Conservation (phyloP, 2,888 invertebrate genomes). For the Nemurella pictetii region DNA sequence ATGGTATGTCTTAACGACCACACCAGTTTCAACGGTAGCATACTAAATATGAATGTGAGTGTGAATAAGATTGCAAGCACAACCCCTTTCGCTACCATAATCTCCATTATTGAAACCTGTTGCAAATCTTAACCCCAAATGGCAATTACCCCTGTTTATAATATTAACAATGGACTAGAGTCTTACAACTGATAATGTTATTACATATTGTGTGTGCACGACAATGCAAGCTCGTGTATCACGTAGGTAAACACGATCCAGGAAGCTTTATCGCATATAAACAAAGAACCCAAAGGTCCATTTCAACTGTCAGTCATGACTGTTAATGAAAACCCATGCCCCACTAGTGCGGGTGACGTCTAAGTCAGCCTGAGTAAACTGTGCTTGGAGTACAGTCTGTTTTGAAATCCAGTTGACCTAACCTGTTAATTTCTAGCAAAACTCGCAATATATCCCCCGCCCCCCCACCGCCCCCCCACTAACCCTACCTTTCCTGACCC, state of each 20-base stretch:
- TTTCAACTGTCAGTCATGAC: too few relatives aligned
- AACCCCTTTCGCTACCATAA: slow-evolving; percentile 48
- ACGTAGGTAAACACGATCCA: neutral
- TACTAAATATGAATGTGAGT: slow-evolving; percentile 50
- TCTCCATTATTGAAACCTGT: slow-evolving; percentile 42
- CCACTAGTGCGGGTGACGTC: too few relatives aligned
- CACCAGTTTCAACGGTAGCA: slow-evolving; percentile 51
- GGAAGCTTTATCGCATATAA: neutral
- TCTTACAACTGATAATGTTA: neutral
- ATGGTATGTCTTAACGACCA: slow-evolving; percentile 43
- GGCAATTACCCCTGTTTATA: neutral
- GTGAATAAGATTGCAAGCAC: slow-evolving; percentile 49
- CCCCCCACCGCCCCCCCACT: too few relatives aligned
- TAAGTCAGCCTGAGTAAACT: too few relatives aligned
- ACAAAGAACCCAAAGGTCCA: neutral
- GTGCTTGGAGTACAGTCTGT: too few relatives aligned
- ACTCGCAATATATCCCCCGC: too few relatives aligned
- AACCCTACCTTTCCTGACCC: too few relatives aligned
- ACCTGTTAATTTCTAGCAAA: too few relatives aligned
- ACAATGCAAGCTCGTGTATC: neutral
- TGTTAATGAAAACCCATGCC: too few relatives aligned
- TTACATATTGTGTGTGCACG: neutral
- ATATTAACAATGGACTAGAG: too few relatives aligned
- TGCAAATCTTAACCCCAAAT: neutral
- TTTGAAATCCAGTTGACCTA: too few relatives aligned